These are phyloP conservation scores for Molanna angustata DNA, from an alignment of 2,888 invertebrate species.

Conservation along the genomic window DNA sequence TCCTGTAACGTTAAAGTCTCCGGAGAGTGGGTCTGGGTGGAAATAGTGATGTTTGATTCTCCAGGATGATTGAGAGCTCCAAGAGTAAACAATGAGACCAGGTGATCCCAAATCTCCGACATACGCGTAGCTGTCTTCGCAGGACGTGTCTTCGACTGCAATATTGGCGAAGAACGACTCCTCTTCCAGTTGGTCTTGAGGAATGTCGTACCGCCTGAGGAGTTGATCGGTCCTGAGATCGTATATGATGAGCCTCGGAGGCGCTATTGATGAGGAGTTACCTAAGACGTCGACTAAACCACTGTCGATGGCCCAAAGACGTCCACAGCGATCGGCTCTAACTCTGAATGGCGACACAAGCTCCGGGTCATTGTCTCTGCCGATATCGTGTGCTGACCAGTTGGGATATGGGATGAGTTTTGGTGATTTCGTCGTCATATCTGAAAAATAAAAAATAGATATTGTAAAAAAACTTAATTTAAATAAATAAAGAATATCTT, in stretches of 20 bases:
- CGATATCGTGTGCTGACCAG: slow-evolving; percentile 71
- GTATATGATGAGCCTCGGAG: slow-evolving; percentile 67
- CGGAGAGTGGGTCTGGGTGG: slow-evolving; percentile 68
- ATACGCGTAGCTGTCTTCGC: slow-evolving; percentile 71
- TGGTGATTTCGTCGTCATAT: slow-evolving; percentile 64
- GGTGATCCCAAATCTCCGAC: slow-evolving; percentile 68
- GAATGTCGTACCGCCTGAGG: slow-evolving; percentile 64
- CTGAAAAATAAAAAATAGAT: slow-evolving; percentile 44
- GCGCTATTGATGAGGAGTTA: slow-evolving; percentile 49
- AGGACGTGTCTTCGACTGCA: slow-evolving; percentile 71
- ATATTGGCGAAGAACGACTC: slow-evolving; percentile 74
- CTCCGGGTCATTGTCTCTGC: slow-evolving; percentile 55
- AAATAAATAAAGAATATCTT: too few species aligned
- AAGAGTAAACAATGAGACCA: slow-evolving; percentile 73
- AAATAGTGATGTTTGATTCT: slow-evolving; percentile 69
- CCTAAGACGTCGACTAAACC: slow-evolving; percentile 63
- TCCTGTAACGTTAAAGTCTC: slow-evolving; percentile 70
- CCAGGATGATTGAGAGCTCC: slow-evolving; percentile 70
- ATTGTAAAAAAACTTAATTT: neutral
- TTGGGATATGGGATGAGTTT: slow-evolving; percentile 73
- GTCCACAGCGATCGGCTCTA: slow-evolving; percentile 70
- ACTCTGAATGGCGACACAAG: slow-evolving; percentile 72
- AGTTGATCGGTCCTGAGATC: slow-evolving; percentile 69
- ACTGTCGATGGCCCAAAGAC: slow-evolving; percentile 78
- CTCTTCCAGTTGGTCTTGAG: slow-evolving; percentile 61